Percentiles rank a stretch among this genome's conserved stretches.
Evolutionary conservation across 2,888 invertebrate species (phyloP).

Genomic region (Pyrochroa serraticornis): DNA sequence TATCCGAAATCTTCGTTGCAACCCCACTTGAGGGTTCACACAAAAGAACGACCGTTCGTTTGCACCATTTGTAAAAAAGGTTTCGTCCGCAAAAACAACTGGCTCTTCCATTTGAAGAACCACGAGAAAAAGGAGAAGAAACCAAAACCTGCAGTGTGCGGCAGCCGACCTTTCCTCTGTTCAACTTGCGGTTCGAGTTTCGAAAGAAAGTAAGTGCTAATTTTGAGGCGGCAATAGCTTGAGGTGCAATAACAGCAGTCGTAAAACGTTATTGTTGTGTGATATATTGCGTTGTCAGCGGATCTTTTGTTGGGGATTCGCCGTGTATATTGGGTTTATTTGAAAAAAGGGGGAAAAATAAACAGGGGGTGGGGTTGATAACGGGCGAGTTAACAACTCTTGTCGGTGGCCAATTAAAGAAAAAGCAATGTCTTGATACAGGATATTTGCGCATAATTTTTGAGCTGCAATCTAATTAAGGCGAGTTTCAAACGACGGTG

Average conservation of each 20-base stretch:
- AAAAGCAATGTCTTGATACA: slow-evolving; percentile 29
- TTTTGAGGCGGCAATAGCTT: slow-evolving; percentile 31
- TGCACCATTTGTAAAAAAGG: slow-evolving; percentile 69
- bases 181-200: slow-evolving; percentile 59
- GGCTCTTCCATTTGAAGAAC: slow-evolving; percentile 67
- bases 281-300: slow-evolving; percentile 35
- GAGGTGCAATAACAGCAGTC: slow-evolving; percentile 25
- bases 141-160: slow-evolving; percentile 25
- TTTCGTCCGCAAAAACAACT: slow-evolving; percentile 71
- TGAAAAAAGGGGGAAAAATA: not conserved
- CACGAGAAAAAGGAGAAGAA: slow-evolving; percentile 54
- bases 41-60: slow-evolving; percentile 73
- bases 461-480: slow-evolving; percentile 30
- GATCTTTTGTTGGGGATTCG: slow-evolving; percentile 4
- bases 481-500: slow-evolving; percentile 7
- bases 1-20: slow-evolving; percentile 71
- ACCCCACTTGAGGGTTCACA: slow-evolving; percentile 74
- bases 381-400: slow-evolving; percentile 23
- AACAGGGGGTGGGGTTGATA: too few relatives aligned
- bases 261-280: slow-evolving; percentile 31
- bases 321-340: not conserved
- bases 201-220: slow-evolving; percentile 58
- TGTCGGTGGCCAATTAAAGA: slow-evolving; percentile 28
- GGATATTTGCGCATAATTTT: slow-evolving; percentile 31
- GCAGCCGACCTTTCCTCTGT: slow-evolving; percentile 53